Evolutionary conservation across 2,113 vertebrate species (phyloP), one percentile per base, ranked within the genome.

Genomic region (Aspiorhynchus laticeps): DNA sequence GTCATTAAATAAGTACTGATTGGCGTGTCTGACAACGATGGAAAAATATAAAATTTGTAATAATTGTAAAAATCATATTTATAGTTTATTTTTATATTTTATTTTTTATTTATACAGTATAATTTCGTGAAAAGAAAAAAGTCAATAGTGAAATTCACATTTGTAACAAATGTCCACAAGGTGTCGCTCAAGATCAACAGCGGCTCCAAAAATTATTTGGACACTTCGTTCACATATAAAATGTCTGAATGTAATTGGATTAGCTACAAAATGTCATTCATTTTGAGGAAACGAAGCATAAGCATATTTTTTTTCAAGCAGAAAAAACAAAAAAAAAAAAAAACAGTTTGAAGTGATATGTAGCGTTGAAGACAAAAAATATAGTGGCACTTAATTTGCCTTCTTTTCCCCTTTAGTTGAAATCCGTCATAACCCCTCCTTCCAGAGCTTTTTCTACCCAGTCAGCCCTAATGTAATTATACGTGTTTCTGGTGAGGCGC

Each of bases 381-480:
- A 51, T 17, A 51, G 53, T 21, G 53, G 19, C 53, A 56, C 53
- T 59, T 56, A 8, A 2, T 56, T 59, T 59, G 1, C 24, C 53
- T 8, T 8, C 2, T 59, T 59, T 59, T 24, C 19, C 19, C 53
- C 53, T 59, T 59, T 21, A 59, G 21, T 8, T 24, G 19, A 59
- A 59, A 59, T 24, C 53, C 53, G 53, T 59, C 53, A 24, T 59
- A 59, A 53, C 63, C 71, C 48, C 76, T 69, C 59, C 73, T 86
- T 69, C 38, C 79, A 79, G 56, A 46, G 28, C 87, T 75, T 80
- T 87, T 80, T 80, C 69, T 56, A 41, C 80, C 28, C 26, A 67
- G 59, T 80, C 79, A 65, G 73, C 71, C 71, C 41, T 87, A 63
- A 84, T 84, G 59, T 77, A 87, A 86, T 80, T 86, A 85, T 8